Evolutionary conservation across 2,888 invertebrate species (phyloP), one percentile per base, ranked within the genome.

Genomic region (Spatulosminthurus flaviceps): DNA sequence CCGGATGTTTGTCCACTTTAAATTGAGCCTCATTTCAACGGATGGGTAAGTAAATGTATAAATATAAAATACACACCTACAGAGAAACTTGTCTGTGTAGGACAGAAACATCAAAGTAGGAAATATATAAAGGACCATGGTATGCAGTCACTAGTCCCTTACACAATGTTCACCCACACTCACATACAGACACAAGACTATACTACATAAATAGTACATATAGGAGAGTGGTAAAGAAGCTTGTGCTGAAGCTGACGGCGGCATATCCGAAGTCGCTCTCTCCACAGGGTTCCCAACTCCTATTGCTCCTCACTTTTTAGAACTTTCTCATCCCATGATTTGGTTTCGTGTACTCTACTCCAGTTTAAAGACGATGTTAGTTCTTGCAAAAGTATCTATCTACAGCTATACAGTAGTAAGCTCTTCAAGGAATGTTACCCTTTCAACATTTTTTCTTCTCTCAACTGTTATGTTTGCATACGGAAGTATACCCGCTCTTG

Each of bases 341-440:
- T 64, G 60, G 19, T 5, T 21, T 5, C 16, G 21, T 60, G 19
- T 60, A 21, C 60, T 19, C 60, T 60, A 5, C 60, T 19, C 22
- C 7, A 13, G 7, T n/a, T 64, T 64, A 64, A 34, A 34, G 34
- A 34, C 9, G 34, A 34, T 7, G 34, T 16, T 19, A 19, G 19
- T 60, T 60, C 60, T 60, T 16, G 11, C 43, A 43, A 5, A 34
- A 34, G 34, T 34, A 34, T 34, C 34, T 34, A 5, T 21, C 60
- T 60, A 16, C 16, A 13, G 4, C 7, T 60, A 16, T 60, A 60
- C 41, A 64, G 41, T 74, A 69, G 72, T 64, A 67, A 70, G 22
- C 43, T 61, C 28, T 75, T 74, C 67, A 73, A 61, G 43, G 79
- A 60, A 64, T 41, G 76, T 75, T 78, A 73, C 70, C 73, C 79